These are phyloP conservation scores for Oncorhynchus clarkii DNA, from an alignment of 2,113 vertebrate species.

Conservation along the genomic window DNA sequence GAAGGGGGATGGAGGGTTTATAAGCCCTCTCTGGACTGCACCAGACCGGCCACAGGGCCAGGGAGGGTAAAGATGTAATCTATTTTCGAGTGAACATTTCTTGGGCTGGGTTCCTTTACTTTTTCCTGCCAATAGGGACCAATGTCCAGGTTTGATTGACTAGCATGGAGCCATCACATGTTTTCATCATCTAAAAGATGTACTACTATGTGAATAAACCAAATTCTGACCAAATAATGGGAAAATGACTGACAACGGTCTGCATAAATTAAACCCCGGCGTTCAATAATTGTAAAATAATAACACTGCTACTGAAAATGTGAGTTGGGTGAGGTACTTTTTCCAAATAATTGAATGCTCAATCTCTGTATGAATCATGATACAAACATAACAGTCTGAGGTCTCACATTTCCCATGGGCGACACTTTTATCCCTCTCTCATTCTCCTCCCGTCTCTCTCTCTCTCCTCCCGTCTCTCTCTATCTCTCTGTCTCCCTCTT, in stretches of 20 bases:
- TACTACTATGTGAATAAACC: too few species aligned
- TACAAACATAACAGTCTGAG: constrained; percentile 62
- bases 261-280: background rate
- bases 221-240: too few species aligned
- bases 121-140: too few species aligned
- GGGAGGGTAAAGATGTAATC: too few species aligned
- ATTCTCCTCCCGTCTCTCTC: constrained; percentile 14
- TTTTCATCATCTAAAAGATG: too few species aligned
- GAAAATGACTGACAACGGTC: too few species aligned
- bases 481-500: background rate
- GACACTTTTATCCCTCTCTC: constrained; percentile 69
- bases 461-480: constrained; percentile 16
- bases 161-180: too few species aligned
- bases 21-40: constrained; percentile 7
- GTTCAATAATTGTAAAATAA: background rate
- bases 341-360: constrained; percentile 58
- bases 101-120: too few species aligned
- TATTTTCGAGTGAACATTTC: too few species aligned
- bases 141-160: too few species aligned
- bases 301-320: background rate
- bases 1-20: constrained; percentile 22
- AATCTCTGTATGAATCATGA: constrained; percentile 62
- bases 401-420: constrained; percentile 70
- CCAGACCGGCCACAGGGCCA: background rate
- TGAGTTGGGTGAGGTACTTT: constrained; percentile 6